Conservation (phyloP, 2,113 vertebrate species). For the Phasianus colchicus region DNA sequence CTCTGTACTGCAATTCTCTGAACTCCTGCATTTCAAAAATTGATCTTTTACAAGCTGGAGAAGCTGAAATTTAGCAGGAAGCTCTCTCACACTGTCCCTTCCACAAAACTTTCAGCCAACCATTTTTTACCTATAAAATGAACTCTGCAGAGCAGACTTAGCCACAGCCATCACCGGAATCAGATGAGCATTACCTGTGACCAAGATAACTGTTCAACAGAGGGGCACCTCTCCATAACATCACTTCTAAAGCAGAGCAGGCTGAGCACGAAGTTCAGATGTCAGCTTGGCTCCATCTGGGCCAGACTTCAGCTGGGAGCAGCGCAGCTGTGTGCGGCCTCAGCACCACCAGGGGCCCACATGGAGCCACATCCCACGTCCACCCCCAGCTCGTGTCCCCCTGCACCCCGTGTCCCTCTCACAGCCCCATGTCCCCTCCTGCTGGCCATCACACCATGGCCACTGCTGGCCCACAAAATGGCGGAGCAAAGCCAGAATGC, state of each 20-base stretch:
- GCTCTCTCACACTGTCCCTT: not conserved
- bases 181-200: not conserved
- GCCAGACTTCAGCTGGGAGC: conserved; percentile 21
- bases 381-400: not conserved
- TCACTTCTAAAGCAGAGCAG: not conserved
- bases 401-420: too few species aligned
- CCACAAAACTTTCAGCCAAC: not conserved
- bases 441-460: not conserved
- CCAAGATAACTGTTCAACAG: not conserved
- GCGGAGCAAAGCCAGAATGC: not conserved
- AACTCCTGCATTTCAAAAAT: not conserved
- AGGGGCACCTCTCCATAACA: not conserved
- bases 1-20: not conserved
- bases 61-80: not conserved
- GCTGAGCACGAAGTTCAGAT: conserved; percentile 20
- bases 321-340: conserved; percentile 14
- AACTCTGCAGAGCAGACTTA: not conserved
- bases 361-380: not conserved
- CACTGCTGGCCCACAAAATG: fast-evolving
- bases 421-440: not conserved
- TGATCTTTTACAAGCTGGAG: not conserved
- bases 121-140: not conserved
- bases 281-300: not conserved
- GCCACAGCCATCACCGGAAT: not conserved
- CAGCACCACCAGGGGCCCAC: not conserved